Conservation (phyloP, 2,888 invertebrate genomes). For the Chrysomela aeneicollis region DNA sequence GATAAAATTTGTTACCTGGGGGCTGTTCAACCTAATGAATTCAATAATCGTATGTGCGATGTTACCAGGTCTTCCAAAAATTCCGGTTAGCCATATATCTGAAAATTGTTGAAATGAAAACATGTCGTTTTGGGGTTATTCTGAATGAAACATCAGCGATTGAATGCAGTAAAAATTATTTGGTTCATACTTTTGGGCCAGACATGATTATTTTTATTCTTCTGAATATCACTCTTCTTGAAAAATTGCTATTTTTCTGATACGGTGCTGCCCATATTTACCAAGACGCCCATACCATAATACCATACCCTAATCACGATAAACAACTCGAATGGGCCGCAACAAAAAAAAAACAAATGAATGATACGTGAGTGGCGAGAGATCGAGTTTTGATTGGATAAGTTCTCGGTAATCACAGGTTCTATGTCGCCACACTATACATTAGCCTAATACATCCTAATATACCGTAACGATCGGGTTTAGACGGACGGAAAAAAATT, state of each 20-base stretch:
- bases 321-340: constrained; percentile 28
- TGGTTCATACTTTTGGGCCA: too few species aligned
- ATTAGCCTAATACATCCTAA: constrained; percentile 52
- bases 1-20: too few species aligned
- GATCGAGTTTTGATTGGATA: constrained; percentile 53
- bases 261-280: constrained; percentile 31
- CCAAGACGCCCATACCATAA: constrained; percentile 29
- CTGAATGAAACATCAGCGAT: too few species aligned
- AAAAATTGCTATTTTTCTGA: background rate
- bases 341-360: constrained; percentile 37
- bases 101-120: too few species aligned
- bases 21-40: too few species aligned
- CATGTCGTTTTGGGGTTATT: too few species aligned
- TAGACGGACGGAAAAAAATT: constrained; percentile 51
- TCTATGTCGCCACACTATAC: constrained; percentile 54
- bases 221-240: too few species aligned
- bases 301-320: constrained; percentile 21
- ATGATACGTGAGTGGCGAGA: constrained; percentile 49
- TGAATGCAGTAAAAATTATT: too few species aligned
- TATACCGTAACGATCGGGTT: constrained; percentile 49
- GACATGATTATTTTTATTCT: too few species aligned
- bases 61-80: too few species aligned
- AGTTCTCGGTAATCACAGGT: constrained; percentile 48
- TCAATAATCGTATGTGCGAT: too few species aligned
- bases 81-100: too few species aligned